A percentile compares a stretch with the other conserved stretches of the same genome.
Evolutionary conservation across 2,888 invertebrate genomes (phyloP).

Genomic region (Capitulum mitella): DNA sequence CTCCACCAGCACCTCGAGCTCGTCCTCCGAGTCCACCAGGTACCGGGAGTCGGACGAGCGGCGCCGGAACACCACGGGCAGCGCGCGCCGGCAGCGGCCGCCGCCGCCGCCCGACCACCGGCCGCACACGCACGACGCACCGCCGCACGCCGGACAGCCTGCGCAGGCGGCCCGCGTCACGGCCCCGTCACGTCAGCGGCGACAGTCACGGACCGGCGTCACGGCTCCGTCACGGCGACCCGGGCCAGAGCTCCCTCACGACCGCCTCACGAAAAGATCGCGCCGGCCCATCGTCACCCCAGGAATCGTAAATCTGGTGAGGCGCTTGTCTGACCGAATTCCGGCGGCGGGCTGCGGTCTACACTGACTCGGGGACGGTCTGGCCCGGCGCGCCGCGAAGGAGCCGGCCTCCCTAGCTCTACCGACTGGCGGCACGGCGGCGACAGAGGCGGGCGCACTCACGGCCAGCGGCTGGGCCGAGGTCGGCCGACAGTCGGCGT

Average conservation of each 20-base stretch:
- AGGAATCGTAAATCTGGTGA: too few species aligned
- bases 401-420: too few species aligned
- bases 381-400: too few species aligned
- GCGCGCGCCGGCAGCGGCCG: neutral
- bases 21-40: neutral
- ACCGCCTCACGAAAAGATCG: too few species aligned
- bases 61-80: neutral
- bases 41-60: slow-evolving; percentile 21
- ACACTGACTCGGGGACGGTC: too few species aligned
- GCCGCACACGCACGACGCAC: neutral
- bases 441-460: too few species aligned
- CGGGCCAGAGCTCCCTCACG: too few species aligned
- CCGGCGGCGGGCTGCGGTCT: too few species aligned
- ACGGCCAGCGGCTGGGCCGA: neutral
- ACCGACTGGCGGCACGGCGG: too few species aligned
- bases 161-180: too few species aligned
- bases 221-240: neutral
- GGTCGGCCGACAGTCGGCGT: neutral
- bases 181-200: neutral
- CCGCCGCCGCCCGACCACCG: neutral
- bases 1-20: slow-evolving; percentile 23
- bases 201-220: neutral
- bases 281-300: too few species aligned
- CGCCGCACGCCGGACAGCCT: neutral
- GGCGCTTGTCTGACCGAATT: too few species aligned